phyloP scores from a whole-genome alignment of 1,140 invertebrate genomes.

The Microplitis demolitor region DNA sequence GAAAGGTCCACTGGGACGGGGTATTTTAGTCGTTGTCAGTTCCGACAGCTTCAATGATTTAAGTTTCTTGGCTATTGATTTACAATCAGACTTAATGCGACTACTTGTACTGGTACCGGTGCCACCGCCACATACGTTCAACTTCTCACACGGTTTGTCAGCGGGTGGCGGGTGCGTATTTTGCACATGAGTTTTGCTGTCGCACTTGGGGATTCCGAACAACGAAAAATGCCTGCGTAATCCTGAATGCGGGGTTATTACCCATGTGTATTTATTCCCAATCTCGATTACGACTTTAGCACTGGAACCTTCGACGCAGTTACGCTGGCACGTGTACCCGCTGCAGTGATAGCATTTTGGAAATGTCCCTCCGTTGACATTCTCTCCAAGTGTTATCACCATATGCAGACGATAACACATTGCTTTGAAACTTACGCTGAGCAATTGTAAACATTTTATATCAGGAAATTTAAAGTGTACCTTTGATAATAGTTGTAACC shows the following conservation, averaged over 20 bases:
- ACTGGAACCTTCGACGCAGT: slow-evolving; percentile 56
- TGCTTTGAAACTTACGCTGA: slow-evolving; percentile 57
- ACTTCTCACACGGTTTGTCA: slow-evolving; percentile 6
- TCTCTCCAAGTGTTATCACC: slow-evolving; percentile 54
- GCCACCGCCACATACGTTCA: slow-evolving; percentile 28
- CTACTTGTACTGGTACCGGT: slow-evolving; percentile 47
- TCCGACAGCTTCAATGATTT: slow-evolving; percentile 51
- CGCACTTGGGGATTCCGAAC: slow-evolving; percentile 59
- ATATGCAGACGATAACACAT: slow-evolving; percentile 59
- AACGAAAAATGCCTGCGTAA: slow-evolving; percentile 57
- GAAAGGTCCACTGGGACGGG: slow-evolving; percentile 55
- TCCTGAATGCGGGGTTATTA: slow-evolving; percentile 56
- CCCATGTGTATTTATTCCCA: slow-evolving; percentile 62
- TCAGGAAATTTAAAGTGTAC: slow-evolving; percentile 58
- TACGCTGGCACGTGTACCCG: slow-evolving; percentile 58
- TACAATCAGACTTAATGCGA: slow-evolving; percentile 47
- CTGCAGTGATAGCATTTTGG: slow-evolving; percentile 59
- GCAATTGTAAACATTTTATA: slow-evolving; percentile 55
- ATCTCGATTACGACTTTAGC: slow-evolving; percentile 61
- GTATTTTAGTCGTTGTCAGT: slow-evolving; percentile 47
- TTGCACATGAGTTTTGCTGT: slow-evolving; percentile 48
- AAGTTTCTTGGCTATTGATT: slow-evolving; percentile 51
- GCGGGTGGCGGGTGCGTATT: slow-evolving; percentile 37
- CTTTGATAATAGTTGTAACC: slow-evolving; percentile 55
- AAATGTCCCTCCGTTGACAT: slow-evolving; percentile 41